These are phyloP conservation scores for Lagenorhynchus albirostris DNA, from an alignment of 2,113 vertebrate species.

Conservation along the genomic window DNA sequence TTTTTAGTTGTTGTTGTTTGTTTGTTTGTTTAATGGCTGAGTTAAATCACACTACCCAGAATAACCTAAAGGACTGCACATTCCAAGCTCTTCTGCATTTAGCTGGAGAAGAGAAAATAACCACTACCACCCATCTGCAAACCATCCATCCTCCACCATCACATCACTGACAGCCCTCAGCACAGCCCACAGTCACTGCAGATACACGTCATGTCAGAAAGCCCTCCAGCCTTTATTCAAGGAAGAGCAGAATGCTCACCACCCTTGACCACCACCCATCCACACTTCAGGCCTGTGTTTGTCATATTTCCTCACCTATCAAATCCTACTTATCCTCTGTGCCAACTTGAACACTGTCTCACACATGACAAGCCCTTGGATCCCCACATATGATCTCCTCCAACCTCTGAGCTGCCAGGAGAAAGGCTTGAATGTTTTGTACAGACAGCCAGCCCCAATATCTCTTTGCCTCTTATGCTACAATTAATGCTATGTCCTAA, in stretches of 20 bases:
- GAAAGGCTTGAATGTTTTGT: background rate
- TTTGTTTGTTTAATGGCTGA: background rate
- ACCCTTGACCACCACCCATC: background rate
- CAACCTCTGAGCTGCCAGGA: background rate
- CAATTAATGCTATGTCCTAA: background rate
- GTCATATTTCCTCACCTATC: background rate
- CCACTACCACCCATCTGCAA: background rate
- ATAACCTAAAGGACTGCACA: background rate
- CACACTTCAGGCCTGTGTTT: background rate
- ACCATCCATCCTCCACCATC: fast-evolving
- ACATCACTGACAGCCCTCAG: background rate
- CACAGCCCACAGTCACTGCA: background rate
- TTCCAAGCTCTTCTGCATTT: background rate
- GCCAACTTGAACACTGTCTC: background rate
- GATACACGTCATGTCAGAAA: background rate
- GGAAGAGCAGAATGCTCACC: background rate
- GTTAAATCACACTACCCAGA: background rate
- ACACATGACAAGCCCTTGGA: fast-evolving
- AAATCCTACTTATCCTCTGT: background rate
- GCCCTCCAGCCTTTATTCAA: too few relatives aligned
- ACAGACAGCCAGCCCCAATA: background rate
- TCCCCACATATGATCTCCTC: too few relatives aligned
- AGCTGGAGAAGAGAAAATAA: background rate
- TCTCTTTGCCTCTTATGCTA: background rate
- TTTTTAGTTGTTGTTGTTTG: background rate